A percentile compares a stretch with the other conserved stretches of the same genome.
phyloP scores from a whole-genome alignment of 2,888 invertebrate species.

The Tribolium freemani region DNA sequence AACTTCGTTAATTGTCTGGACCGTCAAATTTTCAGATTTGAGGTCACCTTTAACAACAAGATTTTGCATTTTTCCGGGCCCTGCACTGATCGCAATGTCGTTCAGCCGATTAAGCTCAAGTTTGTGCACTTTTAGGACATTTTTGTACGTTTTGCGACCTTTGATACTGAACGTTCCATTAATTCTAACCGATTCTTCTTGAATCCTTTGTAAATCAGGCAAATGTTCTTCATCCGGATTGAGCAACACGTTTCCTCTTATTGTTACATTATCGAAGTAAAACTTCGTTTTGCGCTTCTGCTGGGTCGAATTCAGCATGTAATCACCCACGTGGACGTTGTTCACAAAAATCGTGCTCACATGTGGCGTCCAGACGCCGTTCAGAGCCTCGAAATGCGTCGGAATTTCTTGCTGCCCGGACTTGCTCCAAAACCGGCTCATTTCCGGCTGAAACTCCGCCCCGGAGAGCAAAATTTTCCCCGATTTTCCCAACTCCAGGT shows the following conservation, averaged over 20 bases:
- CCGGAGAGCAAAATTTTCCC: conserved; percentile 54
- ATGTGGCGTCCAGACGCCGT: conserved; percentile 59
- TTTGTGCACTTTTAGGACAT: conserved; percentile 52
- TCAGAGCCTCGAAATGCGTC: conserved; percentile 54
- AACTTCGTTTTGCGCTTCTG: conserved; percentile 53
- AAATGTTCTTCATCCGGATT: conserved; percentile 52
- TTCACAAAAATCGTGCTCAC: conserved; percentile 59
- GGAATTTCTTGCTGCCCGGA: conserved; percentile 61
- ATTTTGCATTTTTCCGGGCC: conserved; percentile 50
- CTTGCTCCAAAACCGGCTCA: conserved; percentile 63
- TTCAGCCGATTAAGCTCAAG: conserved; percentile 48
- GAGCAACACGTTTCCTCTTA: conserved; percentile 59
- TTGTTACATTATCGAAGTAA: conserved; percentile 60
- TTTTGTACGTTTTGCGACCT: conserved; percentile 55
- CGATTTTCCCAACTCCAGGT: conserved; percentile 52
- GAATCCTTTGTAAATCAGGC: conserved; percentile 59
- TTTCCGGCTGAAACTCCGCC: conserved; percentile 52
- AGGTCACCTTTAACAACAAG: conserved; percentile 53
- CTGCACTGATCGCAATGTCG: conserved; percentile 47
- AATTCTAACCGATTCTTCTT: conserved; percentile 56
- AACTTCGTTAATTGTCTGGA: conserved; percentile 52
- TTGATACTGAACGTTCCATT: conserved; percentile 58
- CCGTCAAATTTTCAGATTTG: conserved; percentile 33
- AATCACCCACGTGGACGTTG: conserved; percentile 54
- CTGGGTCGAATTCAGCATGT: conserved; percentile 57